Evolutionary conservation across 2,113 vertebrate species (phyloP).

Genomic region (Pyrgilauda ruficollis): DNA sequence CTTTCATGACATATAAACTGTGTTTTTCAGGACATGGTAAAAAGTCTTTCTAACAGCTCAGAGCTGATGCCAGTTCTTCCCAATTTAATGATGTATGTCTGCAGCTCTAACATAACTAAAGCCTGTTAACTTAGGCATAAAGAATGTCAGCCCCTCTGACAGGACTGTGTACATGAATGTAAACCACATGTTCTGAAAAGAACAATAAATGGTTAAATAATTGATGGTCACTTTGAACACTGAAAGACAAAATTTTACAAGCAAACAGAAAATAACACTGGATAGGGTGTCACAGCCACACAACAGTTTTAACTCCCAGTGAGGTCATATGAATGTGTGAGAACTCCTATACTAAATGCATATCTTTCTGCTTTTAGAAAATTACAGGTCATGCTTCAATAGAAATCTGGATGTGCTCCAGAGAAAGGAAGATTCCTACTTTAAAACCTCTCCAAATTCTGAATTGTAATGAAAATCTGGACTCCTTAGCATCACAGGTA

Average conservation of each 20-base stretch:
- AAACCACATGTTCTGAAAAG: background rate
- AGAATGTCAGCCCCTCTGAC: background rate
- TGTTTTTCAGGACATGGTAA: background rate
- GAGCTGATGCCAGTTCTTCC: background rate
- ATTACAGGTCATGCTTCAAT: background rate
- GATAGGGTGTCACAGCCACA: background rate
- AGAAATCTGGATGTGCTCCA: background rate
- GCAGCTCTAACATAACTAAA: background rate
- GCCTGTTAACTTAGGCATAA: background rate
- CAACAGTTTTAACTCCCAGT: background rate
- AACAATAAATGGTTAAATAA: background rate
- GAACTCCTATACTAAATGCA: background rate
- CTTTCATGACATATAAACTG: background rate
- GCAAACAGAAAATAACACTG: background rate
- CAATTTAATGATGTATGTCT: background rate
- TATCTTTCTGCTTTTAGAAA: background rate
- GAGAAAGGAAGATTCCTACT: background rate
- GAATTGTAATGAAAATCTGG: conserved; percentile 19
- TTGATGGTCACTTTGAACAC: background rate
- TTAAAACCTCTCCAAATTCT: background rate
- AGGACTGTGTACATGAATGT: background rate
- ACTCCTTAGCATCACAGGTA: background rate
- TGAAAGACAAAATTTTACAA: background rate
- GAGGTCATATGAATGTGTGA: background rate
- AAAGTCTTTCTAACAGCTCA: background rate